These are phyloP conservation scores for Trichoplusia ni DNA, from an alignment of 1,140 invertebrate species.

Conservation along the genomic window DNA sequence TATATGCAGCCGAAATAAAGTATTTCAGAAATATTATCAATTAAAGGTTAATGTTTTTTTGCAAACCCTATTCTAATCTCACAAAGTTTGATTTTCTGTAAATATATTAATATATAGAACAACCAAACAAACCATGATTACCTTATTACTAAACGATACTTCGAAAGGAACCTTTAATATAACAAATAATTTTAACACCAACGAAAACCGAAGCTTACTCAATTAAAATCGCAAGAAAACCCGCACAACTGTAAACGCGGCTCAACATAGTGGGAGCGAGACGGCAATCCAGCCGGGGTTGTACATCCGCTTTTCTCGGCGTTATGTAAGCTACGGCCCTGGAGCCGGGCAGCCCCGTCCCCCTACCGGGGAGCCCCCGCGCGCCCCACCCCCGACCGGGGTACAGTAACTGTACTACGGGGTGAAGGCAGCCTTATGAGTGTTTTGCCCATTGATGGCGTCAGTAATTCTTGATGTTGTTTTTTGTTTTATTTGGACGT, in stretches of 20 bases:
- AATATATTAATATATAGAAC: too few relatives aligned
- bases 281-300: slow-evolving; percentile 52
- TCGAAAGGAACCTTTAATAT: too few relatives aligned
- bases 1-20: too few relatives aligned
- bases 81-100: too few relatives aligned
- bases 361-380: too few relatives aligned
- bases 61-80: too few relatives aligned
- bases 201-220: not conserved
- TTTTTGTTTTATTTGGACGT: not conserved
- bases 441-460: slow-evolving; percentile 16
- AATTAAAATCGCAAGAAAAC: slow-evolving; percentile 42
- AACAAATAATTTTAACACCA: not conserved
- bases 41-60: too few relatives aligned
- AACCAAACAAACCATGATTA: too few relatives aligned
- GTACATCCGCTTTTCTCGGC: slow-evolving; percentile 72
- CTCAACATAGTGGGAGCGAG: slow-evolving; percentile 61
- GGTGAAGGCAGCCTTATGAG: slow-evolving; percentile 19
- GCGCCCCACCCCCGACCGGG: slow-evolving; percentile 26
- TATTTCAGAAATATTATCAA: too few relatives aligned
- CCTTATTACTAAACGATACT: too few relatives aligned
- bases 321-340: slow-evolving; percentile 76
- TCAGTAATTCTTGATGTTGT: slow-evolving; percentile 19
- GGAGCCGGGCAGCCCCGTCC: slow-evolving; percentile 63
- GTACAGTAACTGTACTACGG: slow-evolving; percentile 1
- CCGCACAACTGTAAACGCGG: slow-evolving; percentile 15